phyloP scores from a whole-genome alignment of 2,888 invertebrate species.

The Meiosimyza decipiens region DNA sequence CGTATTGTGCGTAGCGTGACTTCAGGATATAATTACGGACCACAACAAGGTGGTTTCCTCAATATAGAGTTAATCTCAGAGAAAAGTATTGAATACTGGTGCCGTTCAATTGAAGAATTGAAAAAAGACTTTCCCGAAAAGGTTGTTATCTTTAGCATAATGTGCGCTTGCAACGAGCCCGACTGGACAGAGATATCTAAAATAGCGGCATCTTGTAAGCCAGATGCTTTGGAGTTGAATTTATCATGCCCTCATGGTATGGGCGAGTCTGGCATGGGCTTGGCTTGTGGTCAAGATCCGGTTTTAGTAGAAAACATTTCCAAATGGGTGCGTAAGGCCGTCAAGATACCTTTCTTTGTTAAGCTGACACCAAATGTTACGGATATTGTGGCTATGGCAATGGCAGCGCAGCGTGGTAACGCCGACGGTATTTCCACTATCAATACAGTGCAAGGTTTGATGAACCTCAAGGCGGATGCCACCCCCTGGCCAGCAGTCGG shows the following conservation, averaged over 20 bases:
- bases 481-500: slow-evolving; percentile 94
- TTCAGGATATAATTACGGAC: slow-evolving; percentile 90
- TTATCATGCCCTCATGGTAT: slow-evolving; percentile 98
- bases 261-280: slow-evolving; percentile 98
- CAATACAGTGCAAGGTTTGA: slow-evolving; percentile 95
- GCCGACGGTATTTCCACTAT: slow-evolving; percentile 97
- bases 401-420: slow-evolving; percentile 89
- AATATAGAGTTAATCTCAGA: slow-evolving; percentile 99
- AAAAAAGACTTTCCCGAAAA: slow-evolving; percentile 92
- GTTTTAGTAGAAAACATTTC: slow-evolving; percentile 89
- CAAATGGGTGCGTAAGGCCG: slow-evolving; percentile 85
- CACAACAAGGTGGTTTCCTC: slow-evolving; percentile 95
- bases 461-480: slow-evolving; percentile 84
- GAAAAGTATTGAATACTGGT: slow-evolving; percentile 95
- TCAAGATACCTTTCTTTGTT: slow-evolving; percentile 95
- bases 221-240: slow-evolving; percentile 96
- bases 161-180: slow-evolving; percentile 86
- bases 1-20: slow-evolving; percentile 95
- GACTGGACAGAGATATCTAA: slow-evolving; percentile 90
- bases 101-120: slow-evolving; percentile 85
- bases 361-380: slow-evolving; percentile 99
- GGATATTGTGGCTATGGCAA: slow-evolving; percentile 88
- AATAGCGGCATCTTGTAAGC: slow-evolving; percentile 83
- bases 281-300: slow-evolving; percentile 97
- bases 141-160: slow-evolving; percentile 94